phyloP scores from a whole-genome alignment of 2,113 vertebrate genomes.

The Engystomops pustulosus region DNA sequence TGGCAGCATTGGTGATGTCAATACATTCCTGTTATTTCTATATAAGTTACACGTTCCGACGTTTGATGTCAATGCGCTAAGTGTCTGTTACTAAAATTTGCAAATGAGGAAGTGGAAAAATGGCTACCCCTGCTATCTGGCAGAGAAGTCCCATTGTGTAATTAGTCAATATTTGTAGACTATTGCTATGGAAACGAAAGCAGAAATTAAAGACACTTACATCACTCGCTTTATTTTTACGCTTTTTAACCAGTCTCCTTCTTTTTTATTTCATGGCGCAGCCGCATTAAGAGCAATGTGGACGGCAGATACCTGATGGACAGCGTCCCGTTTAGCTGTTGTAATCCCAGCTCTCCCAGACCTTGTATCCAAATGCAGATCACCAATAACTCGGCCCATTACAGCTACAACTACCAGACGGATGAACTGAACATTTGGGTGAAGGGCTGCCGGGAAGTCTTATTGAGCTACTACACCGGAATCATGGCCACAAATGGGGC shows the following conservation, averaged over 20 bases:
- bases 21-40: background rate
- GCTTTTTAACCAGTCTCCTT: background rate
- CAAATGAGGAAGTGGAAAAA: conserved; percentile 34
- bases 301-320: conserved; percentile 80
- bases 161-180: conserved; percentile 15
- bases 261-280: conserved; percentile 11
- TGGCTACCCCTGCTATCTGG: background rate
- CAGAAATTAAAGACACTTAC: background rate
- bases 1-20: background rate
- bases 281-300: conserved; percentile 81
- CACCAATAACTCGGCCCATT: conserved; percentile 78
- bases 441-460: conserved; percentile 77
- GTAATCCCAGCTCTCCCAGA: conserved; percentile 78
- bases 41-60: background rate
- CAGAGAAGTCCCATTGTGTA: conserved; percentile 18
- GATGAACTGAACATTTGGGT: conserved; percentile 80
- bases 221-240: background rate
- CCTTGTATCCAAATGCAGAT: conserved; percentile 79
- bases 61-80: background rate
- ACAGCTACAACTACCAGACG: conserved; percentile 76
- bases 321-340: conserved; percentile 83
- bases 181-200: conserved; percentile 11
- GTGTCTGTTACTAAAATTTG: background rate
- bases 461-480: conserved; percentile 78
- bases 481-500: conserved; percentile 80